Evolutionary conservation across 2,797 vertebrate species (phyloP), one percentile per base, ranked within the genome.

Genomic region (Hapalemur alaotrensis): DNA sequence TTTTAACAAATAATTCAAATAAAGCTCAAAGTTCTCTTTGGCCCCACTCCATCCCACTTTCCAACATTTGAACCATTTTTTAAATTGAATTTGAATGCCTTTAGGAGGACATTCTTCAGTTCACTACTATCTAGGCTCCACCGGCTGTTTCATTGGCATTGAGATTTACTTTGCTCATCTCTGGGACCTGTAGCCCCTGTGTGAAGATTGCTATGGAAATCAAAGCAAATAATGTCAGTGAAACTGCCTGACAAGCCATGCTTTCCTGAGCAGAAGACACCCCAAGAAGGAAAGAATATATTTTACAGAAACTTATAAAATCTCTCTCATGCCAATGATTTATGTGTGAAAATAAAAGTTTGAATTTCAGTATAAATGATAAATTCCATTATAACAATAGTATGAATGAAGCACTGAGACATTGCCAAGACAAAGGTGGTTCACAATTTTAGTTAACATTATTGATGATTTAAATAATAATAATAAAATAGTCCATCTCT

Each of bases 1-100:
- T 57, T 96, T 95, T 78, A 84, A 70, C 18, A 73, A 81, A 83
- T 13, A 61, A 85, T 84, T 84, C n/a, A 73, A 72, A 82, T 84
- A 87, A 84, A 90, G 4, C 12, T 87, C 57, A 70, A 35, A 81
- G 6, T 35, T 79, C 54, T 17, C 32, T 12, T 90, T 85, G 82
- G 57, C 13, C 35, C n/a, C 1, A 52, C 15, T 2, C 12, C 4
- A 28, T 20, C 28, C 52, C 10, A 20, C 10, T 81, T 0, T 50
- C 15, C 2, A 35, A 7, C 20, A 28, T 48, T 73, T 70, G 22
- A 67, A 72, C 1, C 32, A 17, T 72, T 83, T 88, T 48, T 54
- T 25, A 20, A 70, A 83, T 57, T 80, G 43, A 92, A 72, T 89
- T 46, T 67, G 28, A 89, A 59, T 70, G 14, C 9, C 8, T 72